A percentile compares a stretch with the other conserved stretches of the same genome.
phyloP scores from a whole-genome alignment of 2,113 vertebrate species.

The Bothrops jararaca region DNA sequence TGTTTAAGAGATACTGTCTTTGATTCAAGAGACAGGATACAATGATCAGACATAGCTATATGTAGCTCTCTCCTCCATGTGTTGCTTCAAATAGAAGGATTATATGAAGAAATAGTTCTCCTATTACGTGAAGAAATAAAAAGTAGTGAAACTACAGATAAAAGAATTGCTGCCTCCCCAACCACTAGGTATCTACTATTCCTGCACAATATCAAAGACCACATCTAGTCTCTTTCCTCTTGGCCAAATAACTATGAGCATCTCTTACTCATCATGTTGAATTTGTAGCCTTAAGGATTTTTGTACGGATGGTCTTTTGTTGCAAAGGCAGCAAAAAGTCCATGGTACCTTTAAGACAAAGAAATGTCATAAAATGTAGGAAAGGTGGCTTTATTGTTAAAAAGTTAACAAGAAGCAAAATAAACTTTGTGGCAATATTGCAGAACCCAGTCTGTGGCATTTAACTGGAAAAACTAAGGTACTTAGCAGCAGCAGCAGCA shows the following conservation, averaged over 20 bases:
- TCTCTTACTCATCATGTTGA: neutral
- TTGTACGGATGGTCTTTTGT: neutral
- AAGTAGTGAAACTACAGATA: neutral
- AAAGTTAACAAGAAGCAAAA: slow-evolving; percentile 2
- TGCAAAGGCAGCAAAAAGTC: neutral
- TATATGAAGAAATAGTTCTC: neutral
- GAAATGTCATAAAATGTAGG: neutral
- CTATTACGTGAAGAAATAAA: neutral
- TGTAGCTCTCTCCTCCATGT: neutral
- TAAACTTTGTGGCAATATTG: neutral
- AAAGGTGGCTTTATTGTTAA: slow-evolving; percentile 1
- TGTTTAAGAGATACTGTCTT: neutral
- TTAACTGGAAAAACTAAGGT: neutral
- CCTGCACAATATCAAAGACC: neutral
- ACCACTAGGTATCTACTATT: neutral
- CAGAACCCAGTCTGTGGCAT: neutral
- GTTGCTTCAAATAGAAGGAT: neutral
- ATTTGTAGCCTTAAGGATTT: neutral
- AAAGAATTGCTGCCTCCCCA: neutral
- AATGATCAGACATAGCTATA: neutral
- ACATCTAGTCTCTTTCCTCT: neutral
- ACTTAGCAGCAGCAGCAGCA: neutral
- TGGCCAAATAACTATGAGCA: neutral
- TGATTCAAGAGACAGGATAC: neutral
- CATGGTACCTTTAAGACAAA: neutral